phyloP scores from a whole-genome alignment of 1,140 invertebrate species.

The Anastrepha obliqua region DNA sequence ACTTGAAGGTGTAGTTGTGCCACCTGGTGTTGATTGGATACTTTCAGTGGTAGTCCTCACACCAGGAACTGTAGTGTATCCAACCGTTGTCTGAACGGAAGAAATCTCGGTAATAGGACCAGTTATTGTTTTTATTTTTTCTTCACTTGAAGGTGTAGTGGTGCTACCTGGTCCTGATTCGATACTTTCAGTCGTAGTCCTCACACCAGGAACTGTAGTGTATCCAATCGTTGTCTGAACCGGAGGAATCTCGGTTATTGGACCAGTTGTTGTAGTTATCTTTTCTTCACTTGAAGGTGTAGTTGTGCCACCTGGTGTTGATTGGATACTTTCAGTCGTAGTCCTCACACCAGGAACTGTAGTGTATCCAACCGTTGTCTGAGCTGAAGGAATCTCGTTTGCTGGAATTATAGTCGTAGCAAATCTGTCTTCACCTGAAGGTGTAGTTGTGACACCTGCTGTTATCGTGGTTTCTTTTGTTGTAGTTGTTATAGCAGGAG shows the following conservation, averaged over 20 bases:
- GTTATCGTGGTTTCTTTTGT: neutral
- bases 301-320: neutral
- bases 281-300: neutral
- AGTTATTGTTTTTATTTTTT: neutral
- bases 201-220: neutral
- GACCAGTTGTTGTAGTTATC: neutral
- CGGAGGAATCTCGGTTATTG: neutral
- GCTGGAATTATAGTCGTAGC: neutral
- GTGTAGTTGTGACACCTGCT: neutral
- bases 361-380: neutral
- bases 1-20: conserved; percentile 35
- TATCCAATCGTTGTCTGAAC: neutral
- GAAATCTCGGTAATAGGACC: neutral
- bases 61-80: conserved; percentile 52
- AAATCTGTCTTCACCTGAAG: neutral
- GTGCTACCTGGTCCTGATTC: neutral
- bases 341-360: neutral
- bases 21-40: conserved; percentile 1
- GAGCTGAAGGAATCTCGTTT: neutral
- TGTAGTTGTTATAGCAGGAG: neutral
- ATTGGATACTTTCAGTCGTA: too few species aligned
- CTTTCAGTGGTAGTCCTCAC: conserved; percentile 2
- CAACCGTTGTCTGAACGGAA: conserved; percentile 55
- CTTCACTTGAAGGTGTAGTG: neutral
- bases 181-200: neutral